Evolutionary conservation across 2,113 vertebrate genomes (phyloP), one percentile per base, ranked within the genome.

Genomic region (Cairina moschata): DNA sequence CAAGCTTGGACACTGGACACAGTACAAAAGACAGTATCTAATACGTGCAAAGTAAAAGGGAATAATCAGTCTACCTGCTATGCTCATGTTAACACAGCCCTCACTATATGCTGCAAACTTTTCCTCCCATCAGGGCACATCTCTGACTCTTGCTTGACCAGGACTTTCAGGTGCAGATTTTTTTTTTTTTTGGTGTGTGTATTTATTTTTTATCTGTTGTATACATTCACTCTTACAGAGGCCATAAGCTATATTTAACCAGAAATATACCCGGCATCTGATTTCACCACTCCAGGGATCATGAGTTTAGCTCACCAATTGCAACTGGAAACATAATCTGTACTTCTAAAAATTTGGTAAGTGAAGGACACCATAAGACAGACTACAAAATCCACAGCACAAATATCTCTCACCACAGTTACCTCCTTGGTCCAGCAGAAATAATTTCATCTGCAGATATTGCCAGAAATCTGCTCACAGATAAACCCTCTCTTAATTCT

Each of bases 41-140:
- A 55, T 0, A 0, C 28, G 14, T 54, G 44, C 6, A 46, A 50
- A 8, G 4, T 54, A 74, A 87, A 75, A 32, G 6, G 13, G 18
- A 56, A 56, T 34, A 52, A 62, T 44, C 13, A 5, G 50, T 44
- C 60, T 40, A 38, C 32, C 11, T 77, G n/a, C 20, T 44, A 5
- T 20, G 26, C 9, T 58, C 56, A 34, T 36, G 34, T 79, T 69
- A 63, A 50, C 34, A 56, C 18, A 76, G 15, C 3, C 18, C 23
- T 46, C 3, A 16, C 22, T 46, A 4, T 28, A 17, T 23, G 36
- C 55, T 75, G 50, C 36, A 83, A 14, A 69, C 25, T 23, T 32
- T 52, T 59, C 31, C 17, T 56, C 20, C 23, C 63, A 40, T 36
- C 31, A 42, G 14, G 59, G 14, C 46, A 84, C 14, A 12, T 17